These are phyloP conservation scores for Mycalesis mineus DNA, from an alignment of 2,888 invertebrate species.

Conservation along the genomic window DNA sequence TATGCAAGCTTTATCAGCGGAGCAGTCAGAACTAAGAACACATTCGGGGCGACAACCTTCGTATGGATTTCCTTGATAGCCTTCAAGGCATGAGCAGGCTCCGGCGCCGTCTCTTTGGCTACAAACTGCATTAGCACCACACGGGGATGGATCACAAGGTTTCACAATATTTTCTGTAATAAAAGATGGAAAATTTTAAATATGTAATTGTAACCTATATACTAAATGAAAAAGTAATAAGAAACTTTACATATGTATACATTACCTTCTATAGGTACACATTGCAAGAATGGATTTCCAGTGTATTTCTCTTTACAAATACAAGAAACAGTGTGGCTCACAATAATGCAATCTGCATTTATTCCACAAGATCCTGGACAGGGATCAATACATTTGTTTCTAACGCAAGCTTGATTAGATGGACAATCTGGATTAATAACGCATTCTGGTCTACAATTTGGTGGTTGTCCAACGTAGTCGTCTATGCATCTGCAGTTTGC, in stretches of 20 bases:
- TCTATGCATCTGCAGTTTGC: slow-evolving; percentile 88
- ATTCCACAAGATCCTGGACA: slow-evolving; percentile 90
- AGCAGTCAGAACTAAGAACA: slow-evolving; percentile 90
- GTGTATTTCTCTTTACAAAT: slow-evolving; percentile 85
- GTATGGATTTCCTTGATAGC: slow-evolving; percentile 91
- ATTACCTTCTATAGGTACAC: slow-evolving; percentile 78
- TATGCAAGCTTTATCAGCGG: slow-evolving; percentile 88
- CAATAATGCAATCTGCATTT: slow-evolving; percentile 87
- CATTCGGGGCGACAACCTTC: slow-evolving; percentile 93
- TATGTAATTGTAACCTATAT: background rate
- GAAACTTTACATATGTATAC: too few relatives aligned
- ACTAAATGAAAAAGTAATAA: too few relatives aligned
- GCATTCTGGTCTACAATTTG: slow-evolving; percentile 90
- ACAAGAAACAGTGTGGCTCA: slow-evolving; percentile 89
- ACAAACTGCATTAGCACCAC: slow-evolving; percentile 90
- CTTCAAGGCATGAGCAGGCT: slow-evolving; percentile 87
- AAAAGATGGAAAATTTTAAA: slow-evolving; percentile 16
- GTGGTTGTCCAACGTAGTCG: slow-evolving; percentile 87
- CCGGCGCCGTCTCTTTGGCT: slow-evolving; percentile 87
- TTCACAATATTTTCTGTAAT: slow-evolving; percentile 78
- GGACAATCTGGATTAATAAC: slow-evolving; percentile 89
- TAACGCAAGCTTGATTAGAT: slow-evolving; percentile 86
- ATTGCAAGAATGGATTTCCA: slow-evolving; percentile 91
- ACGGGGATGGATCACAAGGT: slow-evolving; percentile 92
- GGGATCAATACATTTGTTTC: slow-evolving; percentile 88